Conservation (phyloP, 2,797 vertebrate species). For the Cirrhinus mrigala region DNA sequence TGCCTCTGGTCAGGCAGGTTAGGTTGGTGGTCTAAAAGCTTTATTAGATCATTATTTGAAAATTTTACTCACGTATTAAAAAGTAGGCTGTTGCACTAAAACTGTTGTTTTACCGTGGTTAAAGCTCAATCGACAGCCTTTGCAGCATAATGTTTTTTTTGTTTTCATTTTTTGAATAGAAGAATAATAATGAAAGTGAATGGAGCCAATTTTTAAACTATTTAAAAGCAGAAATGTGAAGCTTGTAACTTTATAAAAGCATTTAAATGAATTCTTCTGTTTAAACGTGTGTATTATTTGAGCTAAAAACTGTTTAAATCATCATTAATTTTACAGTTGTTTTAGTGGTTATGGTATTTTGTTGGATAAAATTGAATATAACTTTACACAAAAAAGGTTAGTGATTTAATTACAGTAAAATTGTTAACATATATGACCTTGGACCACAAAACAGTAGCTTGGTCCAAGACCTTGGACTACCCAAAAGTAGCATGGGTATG, state of each 20-base stretch:
- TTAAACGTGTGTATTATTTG: not conserved
- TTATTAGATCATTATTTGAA: not conserved
- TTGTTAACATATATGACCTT: too few species aligned
- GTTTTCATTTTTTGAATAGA: not conserved
- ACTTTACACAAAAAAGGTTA: too few species aligned
- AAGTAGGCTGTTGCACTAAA: not conserved
- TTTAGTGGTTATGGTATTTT: not conserved
- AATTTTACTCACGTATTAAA: not conserved
- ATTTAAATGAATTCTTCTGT: not conserved
- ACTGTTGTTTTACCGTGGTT: not conserved
- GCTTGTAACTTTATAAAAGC: not conserved
- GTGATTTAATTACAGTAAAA: too few species aligned
- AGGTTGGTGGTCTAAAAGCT: conserved; percentile 12
- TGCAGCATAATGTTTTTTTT: not conserved
- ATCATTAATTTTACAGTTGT: not conserved
- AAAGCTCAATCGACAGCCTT: not conserved
- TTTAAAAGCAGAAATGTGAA: not conserved
- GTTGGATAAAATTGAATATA: too few species aligned
- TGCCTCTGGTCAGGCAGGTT: not conserved
- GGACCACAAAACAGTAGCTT: too few species aligned
- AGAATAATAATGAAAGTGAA: not conserved
- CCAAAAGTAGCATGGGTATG: too few species aligned
- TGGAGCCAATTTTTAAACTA: not conserved
- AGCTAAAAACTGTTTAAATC: not conserved
- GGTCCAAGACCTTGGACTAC: too few species aligned